Evolutionary conservation across 2,797 vertebrate species (phyloP), one percentile per base, ranked within the genome.

Genomic region (Notolabrus celidotus): DNA sequence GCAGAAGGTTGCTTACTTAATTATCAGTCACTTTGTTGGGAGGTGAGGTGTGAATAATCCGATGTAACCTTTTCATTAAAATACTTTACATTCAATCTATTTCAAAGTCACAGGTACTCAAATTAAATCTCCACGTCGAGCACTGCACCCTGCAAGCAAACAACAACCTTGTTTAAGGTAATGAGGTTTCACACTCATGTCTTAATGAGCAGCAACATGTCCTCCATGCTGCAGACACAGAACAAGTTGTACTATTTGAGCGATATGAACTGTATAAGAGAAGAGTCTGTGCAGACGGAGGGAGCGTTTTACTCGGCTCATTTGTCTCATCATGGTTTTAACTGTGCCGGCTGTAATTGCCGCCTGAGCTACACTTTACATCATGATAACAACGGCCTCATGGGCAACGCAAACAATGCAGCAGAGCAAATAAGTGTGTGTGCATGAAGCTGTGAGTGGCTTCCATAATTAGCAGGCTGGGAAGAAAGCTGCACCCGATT

Each of bases 61-160:
- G 0, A 71, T 75, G 31, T 1, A 73, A 53, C 71, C 29, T 60
- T 80, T 83, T 83, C 45, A 78, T 87, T 84, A 62, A 66, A 80
- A 81, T 73, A 36, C 67, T 82, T 79, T 73, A 53, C 71, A 75
- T 80, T 80, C 64, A 86, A 79, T 82, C 53, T 69, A 16, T 74
- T 74, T 79, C 62, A 79, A 54, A 65, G 71, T 80, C 71, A 62
- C 41, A 57, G 58, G 27, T 82, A 80, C 82, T 87, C n/a, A 42
- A 74, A 80, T 83, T 53, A 71, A 71, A 74, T 67, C 67, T 25
- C 4, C 6, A 20, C 66, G 67, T 78, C 14, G 5, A 70, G 53
- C 2, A 19, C 60, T 17, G 33, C 46, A 14, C 19, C 2, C 34
- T 1, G 45, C 42, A 39, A 31, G 69, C 16, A 63, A 66, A 83